Percentiles rank a stretch among this genome's conserved stretches.
phyloP scores from a whole-genome alignment of 2,797 vertebrate species.

The Chrysocyon brachyurus region DNA sequence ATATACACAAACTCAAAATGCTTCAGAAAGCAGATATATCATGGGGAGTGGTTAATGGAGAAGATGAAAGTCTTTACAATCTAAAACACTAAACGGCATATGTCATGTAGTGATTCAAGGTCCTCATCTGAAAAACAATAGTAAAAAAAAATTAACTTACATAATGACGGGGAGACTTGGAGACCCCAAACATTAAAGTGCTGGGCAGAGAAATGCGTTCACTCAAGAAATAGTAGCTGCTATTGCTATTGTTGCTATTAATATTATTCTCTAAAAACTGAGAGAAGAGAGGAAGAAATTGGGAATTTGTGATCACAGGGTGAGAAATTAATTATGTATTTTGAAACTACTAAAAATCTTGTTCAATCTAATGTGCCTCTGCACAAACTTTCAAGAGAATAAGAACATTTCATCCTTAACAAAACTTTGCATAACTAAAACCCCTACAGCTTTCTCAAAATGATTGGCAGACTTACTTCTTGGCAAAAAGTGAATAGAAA shows the following conservation, averaged over 20 bases:
- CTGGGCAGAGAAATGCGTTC: neutral
- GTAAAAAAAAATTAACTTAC: neutral
- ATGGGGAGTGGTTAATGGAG: neutral
- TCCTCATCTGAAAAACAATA: neutral
- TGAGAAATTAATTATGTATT: constrained; percentile 66
- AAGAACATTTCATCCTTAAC: constrained; percentile 59
- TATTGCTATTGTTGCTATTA: neutral
- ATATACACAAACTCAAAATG: constrained; percentile 27
- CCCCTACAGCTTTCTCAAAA: constrained; percentile 58
- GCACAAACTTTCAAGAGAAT: constrained; percentile 64
- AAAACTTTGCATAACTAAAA: constrained; percentile 69
- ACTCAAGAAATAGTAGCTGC: neutral
- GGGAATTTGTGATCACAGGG: constrained; percentile 47
- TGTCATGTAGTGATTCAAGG: neutral
- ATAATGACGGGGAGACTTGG: neutral
- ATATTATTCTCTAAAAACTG: neutral
- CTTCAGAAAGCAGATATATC: neutral
- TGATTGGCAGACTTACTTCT: constrained; percentile 57
- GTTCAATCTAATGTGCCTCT: neutral
- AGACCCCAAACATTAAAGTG: neutral
- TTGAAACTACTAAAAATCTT: constrained; percentile 58
- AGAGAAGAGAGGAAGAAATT: constrained; percentile 5
- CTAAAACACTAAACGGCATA: neutral
- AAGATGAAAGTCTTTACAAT: constrained; percentile 24
- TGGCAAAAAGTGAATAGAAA: constrained; percentile 42